phyloP scores from a whole-genome alignment of 1,140 invertebrate species.

The Ptiloglossa arizonensis region DNA sequence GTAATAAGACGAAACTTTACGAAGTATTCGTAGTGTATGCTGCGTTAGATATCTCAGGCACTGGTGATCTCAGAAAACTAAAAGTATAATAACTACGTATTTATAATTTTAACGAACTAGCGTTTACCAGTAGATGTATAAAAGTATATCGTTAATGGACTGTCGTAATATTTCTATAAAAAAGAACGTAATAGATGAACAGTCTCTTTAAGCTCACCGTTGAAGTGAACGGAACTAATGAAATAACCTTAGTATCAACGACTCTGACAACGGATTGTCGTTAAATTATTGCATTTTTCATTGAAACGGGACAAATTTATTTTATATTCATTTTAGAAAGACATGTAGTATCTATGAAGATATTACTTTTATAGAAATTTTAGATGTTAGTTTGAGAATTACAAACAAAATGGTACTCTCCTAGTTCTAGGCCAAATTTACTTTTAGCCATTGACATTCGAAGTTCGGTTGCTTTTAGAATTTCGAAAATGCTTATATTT shows the following conservation, averaged over 20 bases:
- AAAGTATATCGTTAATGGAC: slow-evolving; percentile 17
- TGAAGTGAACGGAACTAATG: neutral
- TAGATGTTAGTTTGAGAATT: slow-evolving; percentile 58
- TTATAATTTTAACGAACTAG: slow-evolving; percentile 63
- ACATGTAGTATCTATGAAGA: slow-evolving; percentile 27
- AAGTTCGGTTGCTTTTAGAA: slow-evolving; percentile 58
- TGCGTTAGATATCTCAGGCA: slow-evolving; percentile 73
- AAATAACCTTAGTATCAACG: slow-evolving; percentile 40
- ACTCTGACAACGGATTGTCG: slow-evolving; percentile 25
- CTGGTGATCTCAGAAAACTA: slow-evolving; percentile 73
- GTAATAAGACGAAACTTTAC: slow-evolving; percentile 3
- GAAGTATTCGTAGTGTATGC: slow-evolving; percentile 31
- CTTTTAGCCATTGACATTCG: slow-evolving; percentile 63
- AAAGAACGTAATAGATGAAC: slow-evolving; percentile 10
- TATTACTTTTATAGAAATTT: slow-evolving; percentile 51
- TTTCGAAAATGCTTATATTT: slow-evolving; percentile 52
- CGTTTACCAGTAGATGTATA: slow-evolving; percentile 50
- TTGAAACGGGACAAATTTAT: slow-evolving; percentile 41
- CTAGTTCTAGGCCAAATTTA: slow-evolving; percentile 63
- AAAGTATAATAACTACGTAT: slow-evolving; percentile 57
- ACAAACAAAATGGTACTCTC: slow-evolving; percentile 67
- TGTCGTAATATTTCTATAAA: slow-evolving; percentile 20
- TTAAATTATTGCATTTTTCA: slow-evolving; percentile 38
- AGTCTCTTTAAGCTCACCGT: slow-evolving; percentile 9
- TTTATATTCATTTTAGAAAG: slow-evolving; percentile 61